A percentile compares a stretch with the other conserved stretches of the same genome.
These are phyloP conservation scores for Axis porcinus DNA, from an alignment of 2,113 vertebrate genomes.

Conservation along the genomic window DNA sequence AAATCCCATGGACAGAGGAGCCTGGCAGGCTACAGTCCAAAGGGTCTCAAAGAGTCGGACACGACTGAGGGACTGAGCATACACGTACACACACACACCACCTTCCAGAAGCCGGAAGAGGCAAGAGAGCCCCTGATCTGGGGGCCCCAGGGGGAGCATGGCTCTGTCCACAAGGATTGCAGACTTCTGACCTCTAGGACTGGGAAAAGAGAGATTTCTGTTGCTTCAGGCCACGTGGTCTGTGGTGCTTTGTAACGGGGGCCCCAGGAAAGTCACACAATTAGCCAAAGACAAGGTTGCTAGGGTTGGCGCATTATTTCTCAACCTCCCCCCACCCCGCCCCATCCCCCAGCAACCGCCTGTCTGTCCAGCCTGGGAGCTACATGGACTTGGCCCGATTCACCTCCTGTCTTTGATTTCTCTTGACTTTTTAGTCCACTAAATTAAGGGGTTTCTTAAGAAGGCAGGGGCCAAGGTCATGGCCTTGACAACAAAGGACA, in stretches of 20 bases:
- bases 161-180: background rate
- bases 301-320: background rate
- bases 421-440: background rate
- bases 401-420: background rate
- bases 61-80: background rate
- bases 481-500: background rate
- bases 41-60: background rate
- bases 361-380: background rate
- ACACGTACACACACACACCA: background rate
- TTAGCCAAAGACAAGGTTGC: background rate
- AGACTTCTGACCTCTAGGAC: background rate
- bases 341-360: background rate
- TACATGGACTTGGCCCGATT: background rate
- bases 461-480: fast-evolving
- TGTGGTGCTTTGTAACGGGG: background rate
- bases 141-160: background rate
- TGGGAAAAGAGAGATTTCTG: background rate
- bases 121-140: background rate
- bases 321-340: background rate
- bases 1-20: background rate
- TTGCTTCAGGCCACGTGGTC: background rate
- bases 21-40: background rate
- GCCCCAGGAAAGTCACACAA: background rate
- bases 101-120: background rate
- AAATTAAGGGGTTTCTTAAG: background rate